Evolutionary conservation across 2,113 vertebrate genomes (phyloP).

Genomic region (Eolophus roseicapilla): DNA sequence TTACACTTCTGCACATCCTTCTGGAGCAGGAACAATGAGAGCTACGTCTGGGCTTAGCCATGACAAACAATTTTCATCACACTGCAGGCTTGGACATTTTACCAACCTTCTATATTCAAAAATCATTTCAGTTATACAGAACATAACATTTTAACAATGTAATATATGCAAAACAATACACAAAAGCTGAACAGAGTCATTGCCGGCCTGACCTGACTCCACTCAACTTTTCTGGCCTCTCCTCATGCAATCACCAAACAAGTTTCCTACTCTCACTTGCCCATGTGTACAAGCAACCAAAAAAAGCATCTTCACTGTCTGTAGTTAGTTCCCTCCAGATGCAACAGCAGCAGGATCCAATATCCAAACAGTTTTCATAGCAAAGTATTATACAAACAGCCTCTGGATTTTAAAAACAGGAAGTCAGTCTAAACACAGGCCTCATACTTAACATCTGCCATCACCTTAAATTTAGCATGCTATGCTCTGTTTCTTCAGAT

Average conservation of each 20-base stretch:
- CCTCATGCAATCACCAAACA: background rate
- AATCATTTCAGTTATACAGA: background rate
- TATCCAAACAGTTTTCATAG: conserved; percentile 4
- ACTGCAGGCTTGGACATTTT: background rate
- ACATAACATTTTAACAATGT: background rate
- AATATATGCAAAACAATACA: background rate
- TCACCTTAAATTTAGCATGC: conserved; percentile 8
- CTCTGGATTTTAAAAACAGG: conserved; percentile 33
- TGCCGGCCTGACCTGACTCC: background rate
- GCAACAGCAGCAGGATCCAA: background rate
- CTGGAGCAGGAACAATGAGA: background rate
- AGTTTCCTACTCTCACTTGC: background rate
- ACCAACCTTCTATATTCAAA: background rate
- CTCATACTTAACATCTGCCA: conserved; percentile 21
- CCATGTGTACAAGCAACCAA: background rate
- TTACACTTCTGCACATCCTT: background rate
- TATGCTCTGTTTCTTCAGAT: background rate
- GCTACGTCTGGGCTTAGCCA: background rate
- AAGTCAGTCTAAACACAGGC: conserved; percentile 13
- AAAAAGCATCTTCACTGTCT: background rate
- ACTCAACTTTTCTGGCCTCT: background rate
- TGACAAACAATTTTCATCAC: background rate
- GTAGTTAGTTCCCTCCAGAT: background rate
- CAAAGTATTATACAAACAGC: conserved; percentile 27
- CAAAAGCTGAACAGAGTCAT: background rate